Evolutionary conservation across 2,888 invertebrate genomes (phyloP).

Genomic region (Drosophila greeni): DNA sequence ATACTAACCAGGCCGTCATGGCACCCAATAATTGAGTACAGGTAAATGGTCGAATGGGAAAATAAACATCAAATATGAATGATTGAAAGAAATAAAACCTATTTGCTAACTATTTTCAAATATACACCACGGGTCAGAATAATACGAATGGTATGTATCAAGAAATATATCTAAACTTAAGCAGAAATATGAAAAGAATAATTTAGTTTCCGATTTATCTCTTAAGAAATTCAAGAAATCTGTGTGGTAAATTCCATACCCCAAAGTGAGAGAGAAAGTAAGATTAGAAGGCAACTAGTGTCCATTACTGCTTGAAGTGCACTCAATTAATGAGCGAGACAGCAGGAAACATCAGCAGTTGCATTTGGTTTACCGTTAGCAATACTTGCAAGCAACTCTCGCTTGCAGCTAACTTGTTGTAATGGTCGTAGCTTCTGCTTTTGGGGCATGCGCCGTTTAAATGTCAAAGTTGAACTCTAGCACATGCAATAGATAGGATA

Average conservation of each 20-base stretch:
- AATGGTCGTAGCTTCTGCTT: not conserved
- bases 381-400: conserved; percentile 2
- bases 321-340: conserved; percentile 11
- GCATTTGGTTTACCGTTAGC: conserved; percentile 13
- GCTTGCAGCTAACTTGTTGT: conserved; percentile 1
- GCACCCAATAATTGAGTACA: not conserved
- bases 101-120: not conserved
- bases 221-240: too few species aligned
- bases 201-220: too few species aligned
- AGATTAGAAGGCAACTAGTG: conserved; percentile 23
- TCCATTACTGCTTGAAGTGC: conserved; percentile 2
- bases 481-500: conserved; percentile 24
- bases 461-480: conserved; percentile 65
- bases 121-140: not conserved
- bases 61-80: not conserved
- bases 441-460: conserved; percentile 58
- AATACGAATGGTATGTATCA: not conserved
- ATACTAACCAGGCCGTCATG: conserved; percentile 6
- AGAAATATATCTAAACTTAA: not conserved
- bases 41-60: not conserved
- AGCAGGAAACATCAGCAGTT: not conserved
- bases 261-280: not conserved
- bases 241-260: too few species aligned
- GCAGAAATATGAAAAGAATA: not conserved
- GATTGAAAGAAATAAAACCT: not conserved